Base-by-base conservation (phyloP, 2,113 vertebrate species). In the Coturnix japonica region DNA sequence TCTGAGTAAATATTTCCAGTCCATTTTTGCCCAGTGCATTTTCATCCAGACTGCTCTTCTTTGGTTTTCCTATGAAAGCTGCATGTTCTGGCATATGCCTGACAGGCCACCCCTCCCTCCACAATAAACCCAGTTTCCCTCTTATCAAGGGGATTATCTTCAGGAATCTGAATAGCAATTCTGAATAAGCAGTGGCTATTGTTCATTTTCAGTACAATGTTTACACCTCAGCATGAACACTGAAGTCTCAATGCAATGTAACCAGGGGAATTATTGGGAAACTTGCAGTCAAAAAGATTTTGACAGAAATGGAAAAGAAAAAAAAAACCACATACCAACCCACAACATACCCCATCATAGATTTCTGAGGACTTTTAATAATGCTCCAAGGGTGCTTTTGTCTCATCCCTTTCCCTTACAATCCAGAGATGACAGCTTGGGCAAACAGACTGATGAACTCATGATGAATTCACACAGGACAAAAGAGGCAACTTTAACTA, bases 1-100 rank as follows among this genome's bases (percentile, higher is more conserved):
- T 93, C 65, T 17, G 7, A 91, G 43, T 90, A 93, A 91, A 74
- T 90, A 88, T 46, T 94, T 88, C 60, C 46, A 87, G 44, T 31
- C 5, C 10, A 7, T 63, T 66, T 90, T 91, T 87, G 12, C 13
- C 23, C 31, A 37, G 51, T 64, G 81, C 39, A 44, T 80, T 87
- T 90, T 79, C 49, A 82, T 33, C 10, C 14, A n/a, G 35, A 46
- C 19, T 54, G 25, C 37, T 15, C 2, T 81, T 19, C 26, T 64
- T 51, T 61, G 7, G 25, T 49, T 47, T 93, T n/a, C 39, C 31
- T 19, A 2, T 30, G 13, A 81, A 44, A 89, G 67, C 8, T n/a
- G 35, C 26, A 30, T 61, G 39, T 65, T 80, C 65, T 74, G 54
- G 56, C 23, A 46, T 14, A 16, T 11, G 15, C 30, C 30, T 80